A percentile compares a stretch with the other conserved stretches of the same genome.
phyloP scores from a whole-genome alignment of 1,140 invertebrate species.

The Drosophila elegans region DNA sequence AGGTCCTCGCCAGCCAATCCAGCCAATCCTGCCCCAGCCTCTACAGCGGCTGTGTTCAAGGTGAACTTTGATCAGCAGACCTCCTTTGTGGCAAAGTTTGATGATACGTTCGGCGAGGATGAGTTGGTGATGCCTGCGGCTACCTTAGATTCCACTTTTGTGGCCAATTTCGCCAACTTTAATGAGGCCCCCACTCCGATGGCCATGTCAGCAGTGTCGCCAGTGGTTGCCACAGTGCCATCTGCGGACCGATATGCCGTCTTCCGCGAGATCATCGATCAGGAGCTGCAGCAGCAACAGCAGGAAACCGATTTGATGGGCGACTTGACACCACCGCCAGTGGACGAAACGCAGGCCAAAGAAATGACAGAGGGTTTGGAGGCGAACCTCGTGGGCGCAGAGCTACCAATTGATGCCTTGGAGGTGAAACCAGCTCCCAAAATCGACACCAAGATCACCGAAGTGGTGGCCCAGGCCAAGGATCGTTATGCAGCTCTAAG shows the following conservation, averaged over 20 bases:
- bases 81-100: conserved; percentile 86
- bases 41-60: conserved; percentile 85
- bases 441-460: conserved; percentile 85
- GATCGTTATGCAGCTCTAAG: conserved; percentile 90
- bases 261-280: conserved; percentile 92
- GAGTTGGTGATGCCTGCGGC: conserved; percentile 11
- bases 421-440: conserved; percentile 52
- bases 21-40: not conserved
- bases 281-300: conserved; percentile 88
- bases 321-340: conserved; percentile 53
- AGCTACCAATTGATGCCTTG: conserved; percentile 32
- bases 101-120: conserved; percentile 86
- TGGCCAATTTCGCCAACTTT: conserved; percentile 88
- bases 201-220: conserved; percentile 62
- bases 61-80: conserved; percentile 86
- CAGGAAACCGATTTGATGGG: conserved; percentile 85
- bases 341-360: conserved; percentile 40
- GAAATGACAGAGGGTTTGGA: conserved; percentile 24
- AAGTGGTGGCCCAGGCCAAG: conserved; percentile 85
- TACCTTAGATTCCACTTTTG: conserved; percentile 75
- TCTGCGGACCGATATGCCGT: conserved; percentile 92
- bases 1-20: conserved; percentile 56
- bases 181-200: conserved; percentile 79
- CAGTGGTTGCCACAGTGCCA: conserved; percentile 61
- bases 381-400: conserved; percentile 11